phyloP scores from a whole-genome alignment of 2,888 invertebrate species.

The Drosophila eohydei region DNA sequence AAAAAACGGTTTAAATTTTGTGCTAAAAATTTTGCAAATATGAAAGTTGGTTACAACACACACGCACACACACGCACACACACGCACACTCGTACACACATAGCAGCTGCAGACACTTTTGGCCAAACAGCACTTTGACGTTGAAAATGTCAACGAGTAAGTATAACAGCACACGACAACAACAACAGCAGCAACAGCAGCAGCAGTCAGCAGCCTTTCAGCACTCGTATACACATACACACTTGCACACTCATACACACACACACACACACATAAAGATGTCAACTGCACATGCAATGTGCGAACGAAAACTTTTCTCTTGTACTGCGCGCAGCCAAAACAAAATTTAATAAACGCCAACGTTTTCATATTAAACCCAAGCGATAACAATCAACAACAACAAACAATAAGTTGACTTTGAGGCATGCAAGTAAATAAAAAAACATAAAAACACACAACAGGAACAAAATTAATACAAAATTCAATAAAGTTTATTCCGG shows the following conservation, averaged over 20 bases:
- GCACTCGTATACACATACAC: conserved; percentile 17
- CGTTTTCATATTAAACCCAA: conserved; percentile 70
- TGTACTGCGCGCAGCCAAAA: conserved; percentile 53
- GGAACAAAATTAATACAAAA: conserved; percentile 67
- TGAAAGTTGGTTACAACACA: conserved; percentile 42
- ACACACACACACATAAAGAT: conserved; percentile 61
- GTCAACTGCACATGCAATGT: conserved; percentile 76
- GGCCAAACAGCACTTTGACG: conserved; percentile 60
- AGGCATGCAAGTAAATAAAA: conserved; percentile 46
- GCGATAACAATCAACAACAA: conserved; percentile 46
- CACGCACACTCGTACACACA: conserved; percentile 3
- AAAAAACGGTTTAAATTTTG: conserved; percentile 41
- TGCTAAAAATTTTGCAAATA: conserved; percentile 53
- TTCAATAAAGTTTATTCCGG: conserved; percentile 69
- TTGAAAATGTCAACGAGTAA: conserved; percentile 68
- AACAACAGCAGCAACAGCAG: conserved; percentile 25
- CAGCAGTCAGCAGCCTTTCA: conserved; percentile 40
- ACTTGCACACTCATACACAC: conserved; percentile 1
- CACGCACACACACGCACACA: neutral
- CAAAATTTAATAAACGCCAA: conserved; percentile 76
- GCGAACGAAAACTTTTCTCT: conserved; percentile 60
- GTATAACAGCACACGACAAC: conserved; percentile 31
- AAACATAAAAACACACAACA: conserved; percentile 18
- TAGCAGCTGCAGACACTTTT: conserved; percentile 57
- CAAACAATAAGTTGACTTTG: conserved; percentile 59